Conservation (phyloP, 2,888 invertebrate species). For the Aethes cnicana region DNA sequence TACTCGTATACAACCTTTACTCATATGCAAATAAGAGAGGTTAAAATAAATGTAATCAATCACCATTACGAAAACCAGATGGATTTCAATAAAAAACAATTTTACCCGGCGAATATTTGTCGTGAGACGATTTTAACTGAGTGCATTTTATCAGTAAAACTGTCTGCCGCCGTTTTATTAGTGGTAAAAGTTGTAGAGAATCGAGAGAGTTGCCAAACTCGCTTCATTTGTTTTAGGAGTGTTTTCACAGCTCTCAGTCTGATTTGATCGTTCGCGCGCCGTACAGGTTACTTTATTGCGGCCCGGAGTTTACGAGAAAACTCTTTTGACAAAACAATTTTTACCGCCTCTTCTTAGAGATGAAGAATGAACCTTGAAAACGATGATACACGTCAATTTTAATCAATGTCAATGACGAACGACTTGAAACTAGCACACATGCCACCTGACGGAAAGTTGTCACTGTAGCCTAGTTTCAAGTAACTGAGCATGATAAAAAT, state of each 20-base stretch:
- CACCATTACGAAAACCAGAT: neutral
- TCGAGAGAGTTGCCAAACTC: constrained; percentile 25
- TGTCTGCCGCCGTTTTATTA: constrained; percentile 24
- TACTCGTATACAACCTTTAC: too few species aligned
- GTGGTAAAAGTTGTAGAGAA: constrained; percentile 25
- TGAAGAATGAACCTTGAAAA: neutral
- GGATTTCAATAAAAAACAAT: neutral
- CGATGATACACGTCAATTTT: too few species aligned
- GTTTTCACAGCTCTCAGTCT: constrained; percentile 23
- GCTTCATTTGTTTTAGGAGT: constrained; percentile 27
- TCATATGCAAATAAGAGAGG: too few species aligned
- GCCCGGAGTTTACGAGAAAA: constrained; percentile 19
- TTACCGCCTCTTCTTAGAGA: neutral
- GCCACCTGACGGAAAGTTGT: too few species aligned
- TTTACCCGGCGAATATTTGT: neutral
- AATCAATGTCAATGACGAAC: too few species aligned
- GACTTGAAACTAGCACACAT: too few species aligned
- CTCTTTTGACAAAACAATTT: constrained; percentile 16
- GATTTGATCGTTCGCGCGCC: constrained; percentile 30
- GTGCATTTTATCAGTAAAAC: constrained; percentile 14
- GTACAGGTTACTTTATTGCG: constrained; percentile 25
- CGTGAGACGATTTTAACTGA: constrained; percentile 3
- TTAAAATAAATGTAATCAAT: too few species aligned
- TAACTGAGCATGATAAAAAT: too few species aligned
- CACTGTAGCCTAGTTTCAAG: too few species aligned